Conservation (phyloP, 2,113 vertebrate species). For the Rhombomys opimus region DNA sequence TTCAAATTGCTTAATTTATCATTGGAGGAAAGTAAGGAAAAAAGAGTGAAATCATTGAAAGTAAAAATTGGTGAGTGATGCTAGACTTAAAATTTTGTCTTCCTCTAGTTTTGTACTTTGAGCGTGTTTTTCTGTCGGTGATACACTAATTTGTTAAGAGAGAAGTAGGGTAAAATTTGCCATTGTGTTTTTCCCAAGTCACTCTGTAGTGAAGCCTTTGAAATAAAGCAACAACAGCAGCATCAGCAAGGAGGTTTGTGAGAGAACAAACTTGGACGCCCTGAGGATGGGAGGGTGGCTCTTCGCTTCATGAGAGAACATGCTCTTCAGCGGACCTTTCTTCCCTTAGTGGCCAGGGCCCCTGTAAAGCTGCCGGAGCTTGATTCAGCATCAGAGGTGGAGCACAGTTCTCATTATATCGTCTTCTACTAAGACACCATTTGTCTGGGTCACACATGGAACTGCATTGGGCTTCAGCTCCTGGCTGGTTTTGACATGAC, state of each 20-base stretch:
- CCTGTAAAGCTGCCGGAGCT: neutral
- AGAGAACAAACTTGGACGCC: neutral
- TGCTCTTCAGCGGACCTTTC: neutral
- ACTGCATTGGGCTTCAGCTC: neutral
- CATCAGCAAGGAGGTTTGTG: neutral
- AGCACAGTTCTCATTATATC: neutral
- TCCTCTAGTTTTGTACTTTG: neutral
- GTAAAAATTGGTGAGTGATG: neutral
- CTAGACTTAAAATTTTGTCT: neutral
- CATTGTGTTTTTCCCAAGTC: neutral
- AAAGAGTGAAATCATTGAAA: neutral
- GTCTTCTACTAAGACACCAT: neutral
- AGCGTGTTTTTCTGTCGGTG: neutral
- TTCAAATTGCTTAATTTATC: conserved; percentile 29
- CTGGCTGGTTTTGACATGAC: neutral
- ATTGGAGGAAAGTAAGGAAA: neutral
- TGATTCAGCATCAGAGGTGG: neutral
- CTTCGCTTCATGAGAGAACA: neutral
- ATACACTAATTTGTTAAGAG: neutral
- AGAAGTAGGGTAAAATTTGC: neutral
- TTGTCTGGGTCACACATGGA: neutral
- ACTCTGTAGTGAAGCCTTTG: neutral
- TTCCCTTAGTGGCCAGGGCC: rapidly evolving
- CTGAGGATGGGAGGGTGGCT: neutral
- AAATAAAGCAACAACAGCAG: neutral